phyloP scores from a whole-genome alignment of 2,888 invertebrate genomes.

The Charanyca ferruginea region DNA sequence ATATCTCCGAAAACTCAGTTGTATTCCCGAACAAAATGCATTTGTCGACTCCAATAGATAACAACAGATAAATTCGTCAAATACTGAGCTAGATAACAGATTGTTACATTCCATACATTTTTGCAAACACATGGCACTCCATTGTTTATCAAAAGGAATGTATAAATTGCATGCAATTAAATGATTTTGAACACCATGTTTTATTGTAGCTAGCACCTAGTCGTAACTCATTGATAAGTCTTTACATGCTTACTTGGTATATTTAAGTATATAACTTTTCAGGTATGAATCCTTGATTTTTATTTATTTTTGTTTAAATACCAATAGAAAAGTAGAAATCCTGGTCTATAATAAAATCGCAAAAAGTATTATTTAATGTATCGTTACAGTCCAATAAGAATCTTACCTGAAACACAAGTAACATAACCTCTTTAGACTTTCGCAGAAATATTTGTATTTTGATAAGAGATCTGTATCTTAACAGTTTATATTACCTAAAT shows the following conservation, averaged over 20 bases:
- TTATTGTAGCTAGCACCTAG: slow-evolving; percentile 34
- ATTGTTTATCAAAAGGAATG: slow-evolving; percentile 44
- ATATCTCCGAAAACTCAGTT: not conserved
- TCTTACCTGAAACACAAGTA: slow-evolving; percentile 8
- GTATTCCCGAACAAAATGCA: slow-evolving; percentile 20
- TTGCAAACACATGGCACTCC: slow-evolving; percentile 44
- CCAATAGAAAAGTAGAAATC: not conserved
- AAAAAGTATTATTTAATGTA: not conserved
- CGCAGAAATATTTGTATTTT: slow-evolving; percentile 8
- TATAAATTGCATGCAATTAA: slow-evolving; percentile 44
- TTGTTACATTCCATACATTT: slow-evolving; percentile 54
- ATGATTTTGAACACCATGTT: slow-evolving; percentile 36
- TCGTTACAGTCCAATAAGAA: slow-evolving; percentile 5
- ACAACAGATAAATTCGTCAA: slow-evolving; percentile 43
- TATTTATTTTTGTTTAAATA: not conserved
- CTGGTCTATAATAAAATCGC: not conserved
- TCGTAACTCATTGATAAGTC: slow-evolving; percentile 4
- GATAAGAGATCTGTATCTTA: slow-evolving; percentile 8
- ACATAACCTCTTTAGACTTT: slow-evolving; percentile 3
- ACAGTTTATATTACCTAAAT: not conserved
- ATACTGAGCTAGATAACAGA: slow-evolving; percentile 46
- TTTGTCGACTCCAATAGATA: slow-evolving; percentile 23
- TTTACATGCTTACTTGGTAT: not conserved
- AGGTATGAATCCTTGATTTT: not conserved
- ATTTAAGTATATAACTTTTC: not conserved